A percentile compares a stretch with the other conserved stretches of the same genome.
Conservation (phyloP, 2,888 invertebrate genomes). For the Thereva unica region DNA sequence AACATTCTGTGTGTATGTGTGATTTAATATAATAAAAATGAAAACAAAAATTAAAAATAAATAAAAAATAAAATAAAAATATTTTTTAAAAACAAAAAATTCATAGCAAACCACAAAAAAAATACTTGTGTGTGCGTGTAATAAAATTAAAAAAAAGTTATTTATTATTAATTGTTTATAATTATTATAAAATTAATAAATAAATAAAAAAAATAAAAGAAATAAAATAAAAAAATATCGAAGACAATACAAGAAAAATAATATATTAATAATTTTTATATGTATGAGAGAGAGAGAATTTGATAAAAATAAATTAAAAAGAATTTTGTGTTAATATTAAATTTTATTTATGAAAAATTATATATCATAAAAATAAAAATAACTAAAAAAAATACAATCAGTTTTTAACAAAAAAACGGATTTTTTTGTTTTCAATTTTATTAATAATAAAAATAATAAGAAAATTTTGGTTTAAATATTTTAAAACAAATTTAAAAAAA, state of each 20-base stretch:
- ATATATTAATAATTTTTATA: slow-evolving; percentile 15
- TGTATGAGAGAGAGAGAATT: slow-evolving; percentile 13
- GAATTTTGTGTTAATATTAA: slow-evolving; percentile 5
- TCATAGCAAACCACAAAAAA: no score
- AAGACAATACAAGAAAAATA: slow-evolving; percentile 29
- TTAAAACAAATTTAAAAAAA: no score
- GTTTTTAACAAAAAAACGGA: slow-evolving; percentile 17
- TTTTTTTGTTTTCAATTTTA: neutral
- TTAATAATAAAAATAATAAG: no score
- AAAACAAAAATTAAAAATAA: no score
- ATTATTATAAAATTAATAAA: neutral
- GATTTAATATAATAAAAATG: no score
- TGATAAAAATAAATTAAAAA: slow-evolving; percentile 14
- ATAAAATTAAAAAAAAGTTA: no score
- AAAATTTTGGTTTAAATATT: no score
- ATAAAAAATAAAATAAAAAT: no score
- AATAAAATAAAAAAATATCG: slow-evolving; percentile 15
- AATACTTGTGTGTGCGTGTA: no score
- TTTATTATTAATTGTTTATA: no score
- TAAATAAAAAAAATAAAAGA: slow-evolving; percentile 11
- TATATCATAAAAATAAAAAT: slow-evolving; percentile 4
- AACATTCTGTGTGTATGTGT: no score
- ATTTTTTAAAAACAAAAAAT: no score
- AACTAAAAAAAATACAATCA: slow-evolving; percentile 18
- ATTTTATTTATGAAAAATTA: slow-evolving; percentile 14